These are phyloP conservation scores for Euura lappo DNA, from an alignment of 1,140 invertebrate genomes.

Conservation along the genomic window DNA sequence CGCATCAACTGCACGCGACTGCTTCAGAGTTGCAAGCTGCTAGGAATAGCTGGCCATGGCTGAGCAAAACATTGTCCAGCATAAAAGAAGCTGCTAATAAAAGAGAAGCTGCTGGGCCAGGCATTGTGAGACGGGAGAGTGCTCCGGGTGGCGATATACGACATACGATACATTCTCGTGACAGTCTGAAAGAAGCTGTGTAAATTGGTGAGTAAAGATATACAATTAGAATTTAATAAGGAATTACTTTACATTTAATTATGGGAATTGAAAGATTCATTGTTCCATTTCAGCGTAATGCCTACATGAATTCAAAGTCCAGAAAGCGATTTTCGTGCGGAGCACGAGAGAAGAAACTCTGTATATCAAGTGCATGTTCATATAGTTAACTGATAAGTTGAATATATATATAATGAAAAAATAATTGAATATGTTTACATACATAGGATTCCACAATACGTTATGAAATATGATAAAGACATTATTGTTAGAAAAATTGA, in stretches of 20 bases:
- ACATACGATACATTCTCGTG: conserved; percentile 51
- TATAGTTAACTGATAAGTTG: conserved; percentile 3
- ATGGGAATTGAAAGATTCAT: not conserved
- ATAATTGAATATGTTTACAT: not conserved
- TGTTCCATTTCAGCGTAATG: not conserved
- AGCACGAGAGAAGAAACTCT: not conserved
- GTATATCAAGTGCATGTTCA: conserved; percentile 5
- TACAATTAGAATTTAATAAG: too few species aligned
- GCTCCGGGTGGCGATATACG: conserved; percentile 52
- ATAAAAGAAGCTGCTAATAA: conserved; percentile 59
- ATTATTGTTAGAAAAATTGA: not conserved
- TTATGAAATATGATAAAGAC: not conserved
- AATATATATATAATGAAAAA: not conserved
- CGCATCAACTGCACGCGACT: conserved; percentile 87
- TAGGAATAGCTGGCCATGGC: conserved; percentile 83
- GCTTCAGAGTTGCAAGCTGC: conserved; percentile 81
- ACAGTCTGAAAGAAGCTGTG: conserved; percentile 54
- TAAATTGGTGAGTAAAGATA: conserved; percentile 40
- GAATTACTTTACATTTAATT: too few species aligned
- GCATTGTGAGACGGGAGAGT: conserved; percentile 52
- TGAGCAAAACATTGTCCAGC: conserved; percentile 82
- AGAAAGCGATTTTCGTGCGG: not conserved
- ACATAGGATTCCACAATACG: not conserved
- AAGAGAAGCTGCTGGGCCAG: conserved; percentile 41
- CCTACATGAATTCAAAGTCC: not conserved